These are phyloP conservation scores for Leptobrachium leishanense DNA, from an alignment of 2,113 vertebrate genomes.

Conservation along the genomic window DNA sequence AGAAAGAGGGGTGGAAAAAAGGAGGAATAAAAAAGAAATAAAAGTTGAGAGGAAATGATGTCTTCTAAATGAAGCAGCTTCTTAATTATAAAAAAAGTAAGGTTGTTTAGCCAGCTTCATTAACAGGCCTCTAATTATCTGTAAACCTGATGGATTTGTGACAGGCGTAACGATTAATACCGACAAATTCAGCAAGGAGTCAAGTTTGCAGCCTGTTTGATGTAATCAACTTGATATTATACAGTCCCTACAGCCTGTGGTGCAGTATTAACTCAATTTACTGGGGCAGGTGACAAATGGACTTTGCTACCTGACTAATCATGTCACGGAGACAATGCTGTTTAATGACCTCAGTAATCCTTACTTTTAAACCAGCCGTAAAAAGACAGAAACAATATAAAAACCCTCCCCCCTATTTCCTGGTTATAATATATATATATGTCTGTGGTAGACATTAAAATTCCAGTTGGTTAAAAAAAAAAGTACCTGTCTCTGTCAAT, in stretches of 20 bases:
- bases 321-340: conserved; percentile 96
- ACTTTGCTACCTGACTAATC: conserved; percentile 99
- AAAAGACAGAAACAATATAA: conserved; percentile 67
- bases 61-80: conserved; percentile 83
- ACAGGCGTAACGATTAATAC: conserved; percentile 98
- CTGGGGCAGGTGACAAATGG: conserved; percentile 97
- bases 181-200: conserved; percentile 99
- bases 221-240: conserved; percentile 99
- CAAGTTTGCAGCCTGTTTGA: conserved; percentile 95
- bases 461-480: conserved; percentile 61
- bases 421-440: conserved; percentile 51
- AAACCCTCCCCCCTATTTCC: conserved; percentile 63
- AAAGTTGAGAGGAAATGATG: conserved; percentile 76
- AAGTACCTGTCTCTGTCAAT: conserved; percentile 56
- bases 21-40: conserved; percentile 60
- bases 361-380: conserved; percentile 78
- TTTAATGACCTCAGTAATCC: conserved; percentile 93
- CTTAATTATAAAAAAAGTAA: conserved; percentile 91
- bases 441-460: conserved; percentile 34
- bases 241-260: conserved; percentile 88
- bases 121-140: conserved; percentile 98
- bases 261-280: conserved; percentile 96
- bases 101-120: conserved; percentile 91
- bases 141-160: conserved; percentile 99
- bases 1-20: conserved; percentile 55